Conservation (phyloP, 2,113 vertebrate species). For the Pandion haliaetus region DNA sequence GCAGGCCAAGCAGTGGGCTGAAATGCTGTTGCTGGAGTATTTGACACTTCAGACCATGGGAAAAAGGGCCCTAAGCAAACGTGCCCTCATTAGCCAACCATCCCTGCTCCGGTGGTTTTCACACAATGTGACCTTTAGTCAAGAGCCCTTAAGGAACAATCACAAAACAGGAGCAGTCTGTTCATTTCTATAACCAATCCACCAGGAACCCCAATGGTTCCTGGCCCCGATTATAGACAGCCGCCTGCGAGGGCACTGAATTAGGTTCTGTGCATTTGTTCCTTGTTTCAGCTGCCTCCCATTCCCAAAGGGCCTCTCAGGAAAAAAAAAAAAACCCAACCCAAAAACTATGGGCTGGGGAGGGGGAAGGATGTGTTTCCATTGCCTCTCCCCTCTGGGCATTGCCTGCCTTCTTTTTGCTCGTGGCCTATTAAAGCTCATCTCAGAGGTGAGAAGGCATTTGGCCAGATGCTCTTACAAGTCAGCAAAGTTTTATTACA, state of each 20-base stretch:
- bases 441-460: neutral
- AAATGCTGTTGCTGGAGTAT: neutral
- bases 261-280: neutral
- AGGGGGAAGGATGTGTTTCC: neutral
- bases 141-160: conserved; percentile 45
- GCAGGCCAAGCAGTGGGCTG: neutral
- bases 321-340: neutral
- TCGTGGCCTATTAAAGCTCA: neutral
- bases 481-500: neutral
- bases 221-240: neutral
- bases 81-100: neutral
- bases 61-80: neutral
- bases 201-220: neutral
- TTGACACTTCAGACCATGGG: neutral
- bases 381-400: neutral
- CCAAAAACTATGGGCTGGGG: neutral
- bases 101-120: neutral
- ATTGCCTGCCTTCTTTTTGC: neutral
- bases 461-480: neutral
- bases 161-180: conserved; percentile 8
- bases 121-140: conserved; percentile 50
- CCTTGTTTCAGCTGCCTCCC: neutral
- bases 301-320: neutral
- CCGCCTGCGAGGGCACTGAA: neutral
- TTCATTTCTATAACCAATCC: neutral